Evolutionary conservation across 23 tunicate species (phyloP).

Genomic region (Diplosoma virens): DNA sequence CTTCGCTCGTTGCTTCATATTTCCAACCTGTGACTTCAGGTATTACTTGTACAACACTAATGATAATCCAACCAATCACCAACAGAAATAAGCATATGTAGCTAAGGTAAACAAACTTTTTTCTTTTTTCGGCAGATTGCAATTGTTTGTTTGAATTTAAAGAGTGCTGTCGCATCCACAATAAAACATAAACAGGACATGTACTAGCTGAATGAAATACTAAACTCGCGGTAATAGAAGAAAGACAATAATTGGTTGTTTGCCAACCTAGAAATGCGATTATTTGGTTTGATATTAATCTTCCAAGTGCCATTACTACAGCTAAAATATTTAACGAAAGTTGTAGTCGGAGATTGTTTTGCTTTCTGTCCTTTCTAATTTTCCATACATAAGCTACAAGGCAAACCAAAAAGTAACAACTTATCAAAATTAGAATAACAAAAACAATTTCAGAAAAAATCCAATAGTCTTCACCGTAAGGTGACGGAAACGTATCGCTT

Average conservation of each 20-base stretch:
- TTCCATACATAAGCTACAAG: not conserved
- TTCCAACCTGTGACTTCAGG: conserved; percentile 62
- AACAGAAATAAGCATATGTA: conserved; percentile 33
- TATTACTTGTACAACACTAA: conserved; percentile 35
- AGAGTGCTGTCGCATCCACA: conserved; percentile 66
- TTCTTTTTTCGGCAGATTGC: conserved; percentile 12
- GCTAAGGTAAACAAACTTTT: conserved; percentile 17
- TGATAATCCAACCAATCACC: conserved; percentile 13
- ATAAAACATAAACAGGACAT: conserved; percentile 55
- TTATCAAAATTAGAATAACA: conserved; percentile 6
- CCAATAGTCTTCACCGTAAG: conserved; percentile 64
- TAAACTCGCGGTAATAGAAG: conserved; percentile 32
- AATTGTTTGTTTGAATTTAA: conserved; percentile 52
- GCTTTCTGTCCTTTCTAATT: not conserved
- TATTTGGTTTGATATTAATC: conserved; percentile 40
- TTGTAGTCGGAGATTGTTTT: not conserved
- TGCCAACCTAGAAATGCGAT: conserved; percentile 67
- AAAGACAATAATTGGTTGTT: conserved; percentile 26
- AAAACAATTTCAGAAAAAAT: conserved; percentile 51
- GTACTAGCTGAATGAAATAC: conserved; percentile 40
- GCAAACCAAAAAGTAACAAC: not conserved
- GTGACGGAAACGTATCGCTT: too few species aligned
- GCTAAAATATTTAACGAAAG: not conserved
- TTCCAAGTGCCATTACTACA: not conserved
- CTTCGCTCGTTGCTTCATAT: conserved; percentile 48